A percentile compares a stretch with the other conserved stretches of the same genome.
phyloP scores from a whole-genome alignment of 1,140 invertebrate genomes.

The Chrysomallon squamiferum region DNA sequence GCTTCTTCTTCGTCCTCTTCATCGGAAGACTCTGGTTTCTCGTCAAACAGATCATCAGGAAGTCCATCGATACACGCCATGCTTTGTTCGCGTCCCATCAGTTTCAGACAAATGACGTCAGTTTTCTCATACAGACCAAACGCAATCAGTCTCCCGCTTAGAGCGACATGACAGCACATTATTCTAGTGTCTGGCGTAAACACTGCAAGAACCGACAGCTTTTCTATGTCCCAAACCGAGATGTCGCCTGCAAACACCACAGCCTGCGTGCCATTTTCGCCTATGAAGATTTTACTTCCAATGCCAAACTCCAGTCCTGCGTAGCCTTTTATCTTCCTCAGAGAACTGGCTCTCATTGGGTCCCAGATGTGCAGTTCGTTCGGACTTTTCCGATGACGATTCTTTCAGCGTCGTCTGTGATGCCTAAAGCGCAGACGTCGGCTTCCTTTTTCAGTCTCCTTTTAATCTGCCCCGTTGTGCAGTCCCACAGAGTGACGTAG shows the following conservation, averaged over 20 bases:
- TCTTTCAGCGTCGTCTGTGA: conserved; percentile 50
- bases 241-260: conserved; percentile 58
- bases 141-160: conserved; percentile 75
- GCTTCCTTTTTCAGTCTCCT: conserved; percentile 55
- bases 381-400: conserved; percentile 55
- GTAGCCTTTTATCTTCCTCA: conserved; percentile 45
- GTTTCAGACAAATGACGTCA: conserved; percentile 70
- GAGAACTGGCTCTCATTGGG: conserved; percentile 33
- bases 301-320: conserved; percentile 41
- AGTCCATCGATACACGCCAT: conserved; percentile 23
- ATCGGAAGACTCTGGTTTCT: conserved; percentile 45
- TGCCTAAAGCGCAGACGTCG: conserved; percentile 53
- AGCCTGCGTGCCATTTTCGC: conserved; percentile 46
- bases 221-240: conserved; percentile 59
- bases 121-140: conserved; percentile 68
- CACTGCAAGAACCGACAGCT: conserved; percentile 76
- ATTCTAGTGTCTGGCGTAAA: conserved; percentile 79
- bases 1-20: conserved; percentile 52
- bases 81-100: conserved; percentile 28
- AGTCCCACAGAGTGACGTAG: conserved; percentile 61
- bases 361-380: conserved; percentile 60
- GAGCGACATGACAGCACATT: conserved; percentile 77
- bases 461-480: conserved; percentile 47
- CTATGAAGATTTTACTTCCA: conserved; percentile 51
- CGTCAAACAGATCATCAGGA: conserved; percentile 50